Evolutionary conservation across 2,888 invertebrate genomes (phyloP).

Genomic region (Phortica okadai): DNA sequence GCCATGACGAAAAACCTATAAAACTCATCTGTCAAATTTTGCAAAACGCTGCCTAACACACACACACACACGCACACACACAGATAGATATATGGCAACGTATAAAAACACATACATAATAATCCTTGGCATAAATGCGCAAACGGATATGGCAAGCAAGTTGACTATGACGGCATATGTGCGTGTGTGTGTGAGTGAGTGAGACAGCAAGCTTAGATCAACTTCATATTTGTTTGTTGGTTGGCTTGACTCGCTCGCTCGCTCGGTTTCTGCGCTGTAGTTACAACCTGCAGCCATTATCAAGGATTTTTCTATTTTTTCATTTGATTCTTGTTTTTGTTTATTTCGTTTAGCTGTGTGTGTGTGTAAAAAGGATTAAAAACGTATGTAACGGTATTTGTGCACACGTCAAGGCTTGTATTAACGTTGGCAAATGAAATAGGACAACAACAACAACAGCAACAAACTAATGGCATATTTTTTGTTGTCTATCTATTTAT

Average conservation of each 20-base stretch:
- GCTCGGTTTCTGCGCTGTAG: background rate
- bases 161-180: conserved; percentile 15
- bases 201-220: conserved; percentile 14
- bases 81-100: conserved; percentile 49
- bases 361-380: conserved; percentile 62
- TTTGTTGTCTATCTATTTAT: background rate
- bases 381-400: conserved; percentile 47
- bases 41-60: conserved; percentile 55
- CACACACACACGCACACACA: too few relatives aligned
- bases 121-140: conserved; percentile 65
- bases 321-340: background rate
- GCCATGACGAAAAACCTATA: conserved; percentile 57
- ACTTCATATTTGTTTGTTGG: conserved; percentile 7
- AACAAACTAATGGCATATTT: conserved; percentile 2
- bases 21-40: conserved; percentile 65
- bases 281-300: conserved; percentile 55
- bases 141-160: conserved; percentile 55
- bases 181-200: conserved; percentile 6
- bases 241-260: background rate
- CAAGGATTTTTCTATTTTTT: conserved; percentile 57
- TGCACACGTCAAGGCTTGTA: conserved; percentile 4
- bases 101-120: conserved; percentile 60
- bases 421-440: background rate
- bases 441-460: conserved; percentile 9
- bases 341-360: background rate